phyloP scores from a whole-genome alignment of 1,140 invertebrate genomes.

The Zaprionus vittiger region DNA sequence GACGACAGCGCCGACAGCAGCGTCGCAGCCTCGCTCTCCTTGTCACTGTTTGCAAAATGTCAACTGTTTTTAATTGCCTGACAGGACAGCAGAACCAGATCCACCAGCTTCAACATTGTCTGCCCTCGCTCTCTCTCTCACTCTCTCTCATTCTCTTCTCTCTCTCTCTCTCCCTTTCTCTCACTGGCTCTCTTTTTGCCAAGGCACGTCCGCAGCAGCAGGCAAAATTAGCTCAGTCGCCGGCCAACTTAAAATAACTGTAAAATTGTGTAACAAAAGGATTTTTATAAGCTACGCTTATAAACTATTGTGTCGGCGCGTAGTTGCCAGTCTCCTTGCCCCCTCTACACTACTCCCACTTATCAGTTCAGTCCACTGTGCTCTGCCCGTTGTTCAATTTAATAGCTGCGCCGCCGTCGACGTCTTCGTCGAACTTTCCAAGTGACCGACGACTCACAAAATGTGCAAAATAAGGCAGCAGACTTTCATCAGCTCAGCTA shows the following conservation, averaged over 20 bases:
- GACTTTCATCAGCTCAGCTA: conserved; percentile 30
- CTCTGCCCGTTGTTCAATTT: conserved; percentile 51
- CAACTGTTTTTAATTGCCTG: conserved; percentile 80
- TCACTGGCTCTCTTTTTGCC: conserved; percentile 30
- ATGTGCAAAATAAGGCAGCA: conserved; percentile 39
- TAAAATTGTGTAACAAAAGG: conserved; percentile 81
- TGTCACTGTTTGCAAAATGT: conserved; percentile 74
- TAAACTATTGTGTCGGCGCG: conserved; percentile 65
- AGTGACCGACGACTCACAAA: conserved; percentile 21
- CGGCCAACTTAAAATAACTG: conserved; percentile 70
- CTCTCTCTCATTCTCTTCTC: neutral
- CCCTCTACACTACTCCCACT: neutral
- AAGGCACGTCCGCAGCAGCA: conserved; percentile 67
- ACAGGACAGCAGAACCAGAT: conserved; percentile 41
- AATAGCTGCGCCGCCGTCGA: conserved; percentile 56
- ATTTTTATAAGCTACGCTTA: conserved; percentile 78
- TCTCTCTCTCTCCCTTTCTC: neutral
- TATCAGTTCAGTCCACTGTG: neutral
- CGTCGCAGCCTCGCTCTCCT: conserved; percentile 22
- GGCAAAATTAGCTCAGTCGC: conserved; percentile 65
- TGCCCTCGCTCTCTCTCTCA: conserved; percentile 6
- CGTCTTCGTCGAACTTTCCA: conserved; percentile 59
- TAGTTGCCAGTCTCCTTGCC: neutral
- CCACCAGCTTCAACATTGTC: conserved; percentile 55
- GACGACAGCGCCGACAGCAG: neutral